phyloP scores from a whole-genome alignment of 2,113 vertebrate genomes.

The Misgurnus mizolepis region DNA sequence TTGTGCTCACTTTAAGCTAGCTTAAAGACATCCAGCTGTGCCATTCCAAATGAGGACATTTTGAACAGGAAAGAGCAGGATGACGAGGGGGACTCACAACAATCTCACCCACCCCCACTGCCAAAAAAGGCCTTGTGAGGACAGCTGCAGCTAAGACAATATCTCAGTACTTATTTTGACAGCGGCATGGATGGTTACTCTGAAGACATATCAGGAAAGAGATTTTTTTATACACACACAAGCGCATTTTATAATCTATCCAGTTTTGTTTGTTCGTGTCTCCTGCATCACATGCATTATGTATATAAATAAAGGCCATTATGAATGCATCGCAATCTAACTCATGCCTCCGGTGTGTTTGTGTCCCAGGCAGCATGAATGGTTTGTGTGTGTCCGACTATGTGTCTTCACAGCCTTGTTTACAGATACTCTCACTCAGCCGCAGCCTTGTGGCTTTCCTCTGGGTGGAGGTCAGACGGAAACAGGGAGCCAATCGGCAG shows the following conservation, averaged over 20 bases:
- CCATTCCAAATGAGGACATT: background rate
- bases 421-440: slow-evolving; percentile 48
- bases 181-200: slow-evolving; percentile 28
- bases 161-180: slow-evolving; percentile 51
- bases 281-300: slow-evolving; percentile 23
- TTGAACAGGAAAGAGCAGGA: slow-evolving; percentile 20
- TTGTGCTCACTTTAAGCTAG: background rate
- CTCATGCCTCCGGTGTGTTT: slow-evolving; percentile 1
- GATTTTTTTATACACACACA: slow-evolving; percentile 1
- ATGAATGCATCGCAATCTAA: background rate
- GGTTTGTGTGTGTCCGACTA: background rate
- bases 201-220: slow-evolving; percentile 21
- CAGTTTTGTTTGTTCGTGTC: slow-evolving; percentile 17
- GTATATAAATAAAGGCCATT: slow-evolving; percentile 27
- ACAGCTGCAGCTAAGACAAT: slow-evolving; percentile 67
- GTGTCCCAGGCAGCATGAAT: slow-evolving; percentile 20
- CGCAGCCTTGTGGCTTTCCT: slow-evolving; percentile 58
- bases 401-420: slow-evolving; percentile 49
- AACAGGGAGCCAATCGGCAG: slow-evolving; percentile 62
- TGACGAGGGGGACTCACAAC: slow-evolving; percentile 35
- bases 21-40: slow-evolving; percentile 20
- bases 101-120: slow-evolving; percentile 7
- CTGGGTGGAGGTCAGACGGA: slow-evolving; percentile 58
- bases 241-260: background rate
- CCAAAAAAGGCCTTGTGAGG: slow-evolving; percentile 40